Conservation (phyloP, 2,888 invertebrate species). For the Drosophila parthenogenetica region DNA sequence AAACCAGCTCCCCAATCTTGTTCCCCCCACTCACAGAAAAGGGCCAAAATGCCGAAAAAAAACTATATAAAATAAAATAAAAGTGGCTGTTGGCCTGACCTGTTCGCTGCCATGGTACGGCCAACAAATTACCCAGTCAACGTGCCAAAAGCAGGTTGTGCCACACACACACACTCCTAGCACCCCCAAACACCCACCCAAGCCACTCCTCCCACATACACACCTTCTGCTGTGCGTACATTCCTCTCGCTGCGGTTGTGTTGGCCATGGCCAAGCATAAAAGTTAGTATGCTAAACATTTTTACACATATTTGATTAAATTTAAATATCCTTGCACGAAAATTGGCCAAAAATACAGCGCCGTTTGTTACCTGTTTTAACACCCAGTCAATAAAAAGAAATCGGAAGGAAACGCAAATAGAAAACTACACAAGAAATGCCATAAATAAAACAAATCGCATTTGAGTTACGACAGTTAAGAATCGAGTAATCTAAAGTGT, state of each 20-base stretch:
- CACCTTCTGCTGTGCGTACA: slow-evolving; percentile 43
- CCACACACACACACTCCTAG: slow-evolving; percentile 35
- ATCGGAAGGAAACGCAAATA: slow-evolving; percentile 35
- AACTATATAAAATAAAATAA: slow-evolving; percentile 76
- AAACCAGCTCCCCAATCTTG: not conserved
- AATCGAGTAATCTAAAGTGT: too few relatives aligned
- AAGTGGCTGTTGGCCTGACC: slow-evolving; percentile 64
- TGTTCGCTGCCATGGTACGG: slow-evolving; percentile 42
- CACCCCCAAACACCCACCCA: slow-evolving; percentile 24
- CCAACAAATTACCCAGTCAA: slow-evolving; percentile 76
- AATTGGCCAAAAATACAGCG: slow-evolving; percentile 63
- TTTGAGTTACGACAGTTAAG: not conserved
- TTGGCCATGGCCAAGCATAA: slow-evolving; percentile 38
- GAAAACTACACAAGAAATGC: slow-evolving; percentile 24
- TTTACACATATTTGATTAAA: slow-evolving; percentile 79
- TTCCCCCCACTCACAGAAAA: slow-evolving; percentile 8
- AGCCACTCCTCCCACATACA: slow-evolving; percentile 7
- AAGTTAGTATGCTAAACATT: slow-evolving; percentile 70
- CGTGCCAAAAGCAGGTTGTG: slow-evolving; percentile 72
- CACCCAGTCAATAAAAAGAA: slow-evolving; percentile 26
- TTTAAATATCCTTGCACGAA: slow-evolving; percentile 76
- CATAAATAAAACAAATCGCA: slow-evolving; percentile 8
- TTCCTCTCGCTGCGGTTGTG: slow-evolving; percentile 37
- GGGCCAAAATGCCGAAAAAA: slow-evolving; percentile 65
- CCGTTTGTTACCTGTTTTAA: slow-evolving; percentile 34